Evolutionary conservation across 2,888 invertebrate species (phyloP), one percentile per base, ranked within the genome.

Genomic region (Tillus elongatus): DNA sequence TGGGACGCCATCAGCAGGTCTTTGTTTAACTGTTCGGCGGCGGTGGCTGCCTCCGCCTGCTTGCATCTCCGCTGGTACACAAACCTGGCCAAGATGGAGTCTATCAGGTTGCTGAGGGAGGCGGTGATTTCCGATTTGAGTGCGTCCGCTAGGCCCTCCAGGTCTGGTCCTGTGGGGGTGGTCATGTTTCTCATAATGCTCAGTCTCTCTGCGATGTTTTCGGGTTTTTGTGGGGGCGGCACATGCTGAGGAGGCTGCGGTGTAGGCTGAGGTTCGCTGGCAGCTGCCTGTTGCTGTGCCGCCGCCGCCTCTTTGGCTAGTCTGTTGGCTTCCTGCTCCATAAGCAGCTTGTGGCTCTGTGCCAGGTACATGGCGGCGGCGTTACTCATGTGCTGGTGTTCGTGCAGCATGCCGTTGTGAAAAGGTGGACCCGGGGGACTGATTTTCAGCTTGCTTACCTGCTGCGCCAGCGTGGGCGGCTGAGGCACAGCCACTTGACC

Each of bases 71-170:
- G 75, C 63, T 88, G 87, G 50, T 88, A 86, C 42, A 86, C 79
- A 58, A 86, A 90, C 51, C 87, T 75, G 15, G 85, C 79, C 42
- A 93, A 77, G 42, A 92, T 85, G 12, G 86, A 85, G 64, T 95
- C 93, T 49, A 95, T 85, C 30, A 91, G 71, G 49, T 79, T 84
- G 11, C 84, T 79, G 30, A 95, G 67, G 1, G 87, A 87, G 24
- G 85, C 77, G 13, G 85, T 82, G 47, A 95, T 84, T 70, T 95
- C 93, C 35, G 79, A 80, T 68, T 95, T 95, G 3, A 96, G 73
- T 37, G 85, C 80, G 57, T 91, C 89, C n/a, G 91, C 89, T 34
- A 96, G 71, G 36, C 85, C 84, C 60, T 91, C 88, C 4, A 92
- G 70, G 57, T 92, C 92, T 2, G 83, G 76, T 9, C 82, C 83